These are phyloP conservation scores for Plebejus anna DNA, from an alignment of 2,888 invertebrate genomes.

Conservation along the genomic window DNA sequence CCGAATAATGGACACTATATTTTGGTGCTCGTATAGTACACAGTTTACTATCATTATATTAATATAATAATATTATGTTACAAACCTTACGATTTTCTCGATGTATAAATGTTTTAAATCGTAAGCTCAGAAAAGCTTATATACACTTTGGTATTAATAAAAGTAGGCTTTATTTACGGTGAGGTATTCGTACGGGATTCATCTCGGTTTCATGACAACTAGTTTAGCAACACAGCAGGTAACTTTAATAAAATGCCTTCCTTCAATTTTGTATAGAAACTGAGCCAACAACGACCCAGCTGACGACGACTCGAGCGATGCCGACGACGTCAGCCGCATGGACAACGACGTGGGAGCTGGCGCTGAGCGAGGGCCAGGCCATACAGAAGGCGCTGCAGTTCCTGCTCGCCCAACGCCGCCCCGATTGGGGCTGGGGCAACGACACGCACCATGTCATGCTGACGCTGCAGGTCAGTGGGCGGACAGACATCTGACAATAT, in stretches of 20 bases:
- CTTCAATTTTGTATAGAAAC: constrained; percentile 50
- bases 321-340: constrained; percentile 51
- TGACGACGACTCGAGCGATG: constrained; percentile 46
- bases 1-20: not conserved
- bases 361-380: constrained; percentile 76
- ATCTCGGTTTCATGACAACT: no score
- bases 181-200: no score
- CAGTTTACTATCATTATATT: not conserved
- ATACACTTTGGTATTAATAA: no score
- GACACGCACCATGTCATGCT: constrained; percentile 91
- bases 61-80: constrained; percentile 19
- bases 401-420: constrained; percentile 85
- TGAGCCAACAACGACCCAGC: constrained; percentile 54
- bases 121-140: no score
- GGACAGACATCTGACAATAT: not conserved
- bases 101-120: no score
- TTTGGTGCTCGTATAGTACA: not conserved
- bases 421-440: constrained; percentile 90
- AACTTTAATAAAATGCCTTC: no score
- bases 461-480: constrained; percentile 83
- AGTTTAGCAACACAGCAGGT: no score
- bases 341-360: constrained; percentile 62
- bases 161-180: no score
- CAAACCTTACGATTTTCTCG: no score
- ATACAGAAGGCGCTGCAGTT: constrained; percentile 86